Base-by-base conservation (phyloP, 2,113 vertebrate species). In the Urocitellus parryii region DNA sequence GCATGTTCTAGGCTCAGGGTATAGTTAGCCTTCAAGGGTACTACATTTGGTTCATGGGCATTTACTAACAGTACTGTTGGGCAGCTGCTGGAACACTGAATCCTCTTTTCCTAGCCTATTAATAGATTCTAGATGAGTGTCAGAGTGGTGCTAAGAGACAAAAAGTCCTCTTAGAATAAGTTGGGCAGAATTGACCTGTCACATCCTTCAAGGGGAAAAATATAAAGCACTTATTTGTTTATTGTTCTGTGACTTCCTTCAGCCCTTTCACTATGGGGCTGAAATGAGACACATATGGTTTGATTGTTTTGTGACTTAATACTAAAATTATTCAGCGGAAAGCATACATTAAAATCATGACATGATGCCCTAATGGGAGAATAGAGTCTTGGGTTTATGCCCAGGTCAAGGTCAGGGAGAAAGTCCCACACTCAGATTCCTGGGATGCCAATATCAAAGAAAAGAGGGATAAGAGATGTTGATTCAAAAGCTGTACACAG, bases 151-250 rank as follows among this genome's bases (percentile, higher is more conserved):
- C 20, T 80, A 7, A 65, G 76, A 77, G 48, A 48, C 20, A 17
- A 92, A n/a, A 1, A 95, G 56, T 8, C 73, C 39, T 72, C 88
- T 88, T 51, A 77, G 96, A 95, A 94, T 45, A 17, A 74, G 16
- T 37, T 96, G 85, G 96, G 27, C 65, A 86, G 94, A 94, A 95
- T 93, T 73, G 37, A 88, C 94, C 74, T 51, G 37, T 74, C 83
- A 48, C 91, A 45, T 34, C 24, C 39, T 91, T 90, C 34, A 83
- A 91, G 89, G 92, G 94, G 85, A 96, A 94, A 84, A 97, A 98
- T 94, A 98, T 96, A 98, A 98, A 98, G 97, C 95, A 96, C 70
- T 88, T 80, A 80, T 96, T 98, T 99, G 94, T 98, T 98, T 94
- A 97, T 97, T 98, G 95, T 98, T 97, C 97, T 97, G 78, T 37